Conservation (phyloP, 2,888 invertebrate genomes). For the Ommatoiulus sabulosus region DNA sequence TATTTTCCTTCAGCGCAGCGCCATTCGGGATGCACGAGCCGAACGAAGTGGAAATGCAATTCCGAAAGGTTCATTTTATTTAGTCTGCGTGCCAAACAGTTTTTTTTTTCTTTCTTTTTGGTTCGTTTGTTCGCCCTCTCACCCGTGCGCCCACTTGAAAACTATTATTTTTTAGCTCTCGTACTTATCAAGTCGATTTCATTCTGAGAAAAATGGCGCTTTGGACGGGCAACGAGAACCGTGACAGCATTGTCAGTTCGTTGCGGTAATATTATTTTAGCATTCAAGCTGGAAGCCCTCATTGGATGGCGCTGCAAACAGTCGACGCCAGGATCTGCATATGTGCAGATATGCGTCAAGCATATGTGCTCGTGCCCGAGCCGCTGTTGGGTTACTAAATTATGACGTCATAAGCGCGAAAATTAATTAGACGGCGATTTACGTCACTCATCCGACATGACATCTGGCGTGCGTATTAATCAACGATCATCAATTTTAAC, state of each 20-base stretch:
- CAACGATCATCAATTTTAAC: too few species aligned
- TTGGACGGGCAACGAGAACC: neutral
- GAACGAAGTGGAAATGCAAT: neutral
- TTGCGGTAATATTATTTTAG: neutral
- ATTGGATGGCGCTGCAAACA: neutral
- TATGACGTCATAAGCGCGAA: too few species aligned
- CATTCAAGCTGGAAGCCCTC: neutral
- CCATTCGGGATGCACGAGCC: neutral
- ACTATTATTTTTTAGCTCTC: conserved; percentile 25
- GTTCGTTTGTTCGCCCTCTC: neutral
- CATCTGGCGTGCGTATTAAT: too few species aligned
- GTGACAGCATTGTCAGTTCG: neutral
- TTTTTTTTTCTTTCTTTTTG: neutral
- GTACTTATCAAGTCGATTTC: neutral
- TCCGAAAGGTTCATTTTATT: neutral
- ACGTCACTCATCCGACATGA: neutral
- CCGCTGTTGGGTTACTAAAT: too few species aligned
- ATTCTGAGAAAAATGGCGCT: neutral
- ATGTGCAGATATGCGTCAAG: too few species aligned
- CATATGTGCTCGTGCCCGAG: too few species aligned
- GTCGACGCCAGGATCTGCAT: neutral
- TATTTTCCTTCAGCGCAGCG: neutral
- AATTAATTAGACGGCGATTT: too few species aligned
- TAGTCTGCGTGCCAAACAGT: neutral
- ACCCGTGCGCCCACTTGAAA: neutral